phyloP scores from a whole-genome alignment of 1,140 invertebrate species.

The Pseudachorutes palmiensis region DNA sequence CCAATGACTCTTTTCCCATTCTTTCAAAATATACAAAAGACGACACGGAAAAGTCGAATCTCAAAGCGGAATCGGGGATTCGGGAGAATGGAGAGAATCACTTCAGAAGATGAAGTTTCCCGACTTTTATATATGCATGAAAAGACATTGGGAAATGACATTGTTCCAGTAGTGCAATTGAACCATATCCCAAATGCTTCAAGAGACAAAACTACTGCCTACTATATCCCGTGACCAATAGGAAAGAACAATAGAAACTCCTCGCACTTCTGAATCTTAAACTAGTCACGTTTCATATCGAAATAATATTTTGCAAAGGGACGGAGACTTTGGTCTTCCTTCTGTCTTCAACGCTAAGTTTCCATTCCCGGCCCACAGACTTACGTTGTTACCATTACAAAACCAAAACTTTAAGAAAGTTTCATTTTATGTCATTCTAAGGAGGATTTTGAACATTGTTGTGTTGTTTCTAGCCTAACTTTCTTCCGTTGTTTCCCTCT shows the following conservation, averaged over 20 bases:
- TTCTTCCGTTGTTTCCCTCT: background rate
- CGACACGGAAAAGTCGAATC: too few species aligned
- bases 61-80: too few species aligned
- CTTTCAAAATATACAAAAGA: too few species aligned
- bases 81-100: background rate
- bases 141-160: too few species aligned
- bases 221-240: background rate
- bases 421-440: background rate
- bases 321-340: background rate
- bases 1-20: conserved; percentile 5
- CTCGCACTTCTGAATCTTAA: conserved; percentile 12
- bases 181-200: too few species aligned
- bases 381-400: background rate
- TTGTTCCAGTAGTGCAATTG: too few species aligned
- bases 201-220: too few species aligned
- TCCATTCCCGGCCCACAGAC: background rate
- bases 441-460: background rate
- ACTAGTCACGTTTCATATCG: conserved; percentile 13
- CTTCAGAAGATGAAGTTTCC: background rate
- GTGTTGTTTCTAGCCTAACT: background rate
- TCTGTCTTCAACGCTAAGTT: background rate
- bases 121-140: too few species aligned
- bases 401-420: background rate
- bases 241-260: conserved; percentile 8
- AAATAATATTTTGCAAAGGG: conserved; percentile 7